These are phyloP conservation scores for Temnothorax longispinosus DNA, from an alignment of 1,140 invertebrate species.

Conservation along the genomic window DNA sequence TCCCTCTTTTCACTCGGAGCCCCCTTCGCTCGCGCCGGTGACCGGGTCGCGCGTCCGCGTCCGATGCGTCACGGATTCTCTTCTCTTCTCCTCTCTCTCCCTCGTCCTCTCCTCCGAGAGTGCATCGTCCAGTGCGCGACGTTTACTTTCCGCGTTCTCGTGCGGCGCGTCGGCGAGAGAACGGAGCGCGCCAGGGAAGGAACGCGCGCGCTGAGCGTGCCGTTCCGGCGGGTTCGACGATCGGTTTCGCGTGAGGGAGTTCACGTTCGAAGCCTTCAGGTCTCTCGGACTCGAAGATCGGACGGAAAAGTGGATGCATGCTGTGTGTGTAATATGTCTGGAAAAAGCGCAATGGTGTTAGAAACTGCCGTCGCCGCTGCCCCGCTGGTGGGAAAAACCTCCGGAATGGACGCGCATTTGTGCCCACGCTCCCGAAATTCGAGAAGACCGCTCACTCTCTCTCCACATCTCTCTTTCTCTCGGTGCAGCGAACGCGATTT, in stretches of 20 bases:
- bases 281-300: not conserved
- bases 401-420: not conserved
- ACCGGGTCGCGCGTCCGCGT: constrained; percentile 34
- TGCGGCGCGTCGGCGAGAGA: not conserved
- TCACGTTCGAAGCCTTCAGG: not conserved
- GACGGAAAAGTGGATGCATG: constrained; percentile 1
- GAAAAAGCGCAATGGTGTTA: not conserved
- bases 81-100: not conserved
- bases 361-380: not conserved
- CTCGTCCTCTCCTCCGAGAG: constrained; percentile 7
- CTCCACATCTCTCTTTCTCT: not conserved
- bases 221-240: not conserved
- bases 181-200: not conserved
- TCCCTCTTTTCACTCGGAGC: constrained; percentile 15
- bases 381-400: not conserved
- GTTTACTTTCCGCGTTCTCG: constrained; percentile 30
- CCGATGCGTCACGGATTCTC: constrained; percentile 22
- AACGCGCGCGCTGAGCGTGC: not conserved
- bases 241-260: constrained; percentile 1
- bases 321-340: not conserved
- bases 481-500: constrained; percentile 32
- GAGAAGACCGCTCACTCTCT: constrained; percentile 15
- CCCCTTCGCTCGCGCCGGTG: not conserved
- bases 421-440: constrained; percentile 18
- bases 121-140: constrained; percentile 36